These are phyloP conservation scores for Eupeodes latifasciatus DNA, from an alignment of 2,888 invertebrate species.

Conservation along the genomic window DNA sequence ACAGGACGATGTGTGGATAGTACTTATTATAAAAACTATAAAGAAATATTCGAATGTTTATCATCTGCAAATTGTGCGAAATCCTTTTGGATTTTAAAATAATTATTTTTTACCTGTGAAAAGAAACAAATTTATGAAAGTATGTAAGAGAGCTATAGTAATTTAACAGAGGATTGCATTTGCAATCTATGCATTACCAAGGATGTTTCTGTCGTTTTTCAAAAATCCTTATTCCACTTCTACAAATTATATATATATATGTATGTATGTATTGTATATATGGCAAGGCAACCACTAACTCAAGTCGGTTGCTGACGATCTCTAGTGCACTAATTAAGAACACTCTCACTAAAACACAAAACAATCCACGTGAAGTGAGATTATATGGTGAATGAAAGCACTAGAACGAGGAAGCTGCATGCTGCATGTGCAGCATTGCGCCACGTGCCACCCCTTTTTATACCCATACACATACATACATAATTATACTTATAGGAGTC, in stretches of 20 bases:
- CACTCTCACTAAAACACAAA: conserved; percentile 39
- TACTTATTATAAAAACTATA: not conserved
- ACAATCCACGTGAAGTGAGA: conserved; percentile 25
- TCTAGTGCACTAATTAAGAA: conserved; percentile 54
- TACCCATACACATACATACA: too few species aligned
- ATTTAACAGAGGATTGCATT: conserved; percentile 10
- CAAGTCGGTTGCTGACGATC: not conserved
- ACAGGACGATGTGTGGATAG: not conserved
- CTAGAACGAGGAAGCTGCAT: conserved; percentile 17
- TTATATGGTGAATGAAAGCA: conserved; percentile 30
- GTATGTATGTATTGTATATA: too few species aligned
- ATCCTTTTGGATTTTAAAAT: conserved; percentile 4
- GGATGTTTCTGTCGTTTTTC: not conserved
- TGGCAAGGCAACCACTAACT: not conserved
- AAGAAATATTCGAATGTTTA: conserved; percentile 2
- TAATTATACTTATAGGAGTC: not conserved
- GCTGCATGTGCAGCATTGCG: conserved; percentile 2
- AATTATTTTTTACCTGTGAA: conserved; percentile 10
- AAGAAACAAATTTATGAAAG: not conserved
- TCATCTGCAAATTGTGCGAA: conserved; percentile 11
- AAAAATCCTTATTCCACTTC: not conserved
- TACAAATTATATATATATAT: too few species aligned
- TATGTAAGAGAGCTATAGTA: not conserved
- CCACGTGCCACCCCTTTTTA: conserved; percentile 6
- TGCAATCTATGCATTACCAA: not conserved